Base-by-base conservation (phyloP, 2,113 vertebrate genomes). In the Caretta caretta region DNA sequence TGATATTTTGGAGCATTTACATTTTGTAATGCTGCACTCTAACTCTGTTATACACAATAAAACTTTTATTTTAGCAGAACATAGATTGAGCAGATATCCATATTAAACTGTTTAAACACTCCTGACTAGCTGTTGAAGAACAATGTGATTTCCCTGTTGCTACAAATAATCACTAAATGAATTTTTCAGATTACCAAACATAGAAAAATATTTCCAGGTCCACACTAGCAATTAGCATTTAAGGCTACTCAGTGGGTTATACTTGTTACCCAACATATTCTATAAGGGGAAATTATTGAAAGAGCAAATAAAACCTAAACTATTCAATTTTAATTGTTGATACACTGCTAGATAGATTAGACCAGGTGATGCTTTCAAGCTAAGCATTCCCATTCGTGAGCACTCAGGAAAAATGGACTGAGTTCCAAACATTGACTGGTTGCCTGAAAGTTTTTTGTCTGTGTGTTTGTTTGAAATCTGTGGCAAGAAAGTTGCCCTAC, bases 191-290 rank as follows among this genome's bases (percentile, higher is more conserved):
- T 46, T 93, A 80, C 62, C 94, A 96, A 91, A 85, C 50, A 31
- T 6, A 90, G 84, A 53, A 91, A 93, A 96, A 85, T 65, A 93
- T 92, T 94, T 96, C 90, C 93, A 96, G 90, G 91, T 95, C 90
- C 86, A 94, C 82, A 38, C 57, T 85, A 59, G 69, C 79, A 93
- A 97, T 94, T 92, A 94, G 3, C 84, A 90, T 79, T 59, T 90
- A 94, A 54, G 90, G 76, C 79, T 95, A 94, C 81, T 94, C 54
- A 57, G 89, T 46, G 4, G 3, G 42, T 89, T 85, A 90, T 65
- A 50, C 12, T 86, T 96, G 92, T 94, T 76, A 59, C 53, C 57
- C 75, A 95, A 88, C 84, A 81, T 20, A 5, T 62, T 62, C 59
- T 62, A 29, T 31, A 62, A 62, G 59, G 27, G 29, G 27, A 62